Evolutionary conservation across 2,888 invertebrate genomes (phyloP).

Genomic region (Diarsia brunnea): DNA sequence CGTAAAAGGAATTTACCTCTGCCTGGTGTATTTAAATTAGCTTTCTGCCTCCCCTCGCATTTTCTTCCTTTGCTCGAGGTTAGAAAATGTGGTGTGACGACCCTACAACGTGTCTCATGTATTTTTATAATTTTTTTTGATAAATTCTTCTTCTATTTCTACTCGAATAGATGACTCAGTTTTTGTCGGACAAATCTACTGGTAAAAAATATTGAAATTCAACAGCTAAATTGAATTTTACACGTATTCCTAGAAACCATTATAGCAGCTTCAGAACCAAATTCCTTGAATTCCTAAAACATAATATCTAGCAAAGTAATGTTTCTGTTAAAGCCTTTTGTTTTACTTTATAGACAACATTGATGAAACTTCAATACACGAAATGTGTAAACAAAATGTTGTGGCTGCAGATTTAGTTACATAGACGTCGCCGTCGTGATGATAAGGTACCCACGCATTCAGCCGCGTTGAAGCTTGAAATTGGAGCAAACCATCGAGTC

Average conservation of each 20-base stretch:
- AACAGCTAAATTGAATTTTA: slow-evolving; percentile 4
- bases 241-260: not conserved
- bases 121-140: not conserved
- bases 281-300: not conserved
- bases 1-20: slow-evolving; percentile 54
- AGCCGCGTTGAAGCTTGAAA: slow-evolving; percentile 70
- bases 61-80: slow-evolving; percentile 45
- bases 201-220: slow-evolving; percentile 6
- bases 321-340: slow-evolving; percentile 1
- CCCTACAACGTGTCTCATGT: slow-evolving; percentile 22
- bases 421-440: slow-evolving; percentile 46
- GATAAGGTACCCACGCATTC: slow-evolving; percentile 51
- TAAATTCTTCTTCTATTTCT: not conserved
- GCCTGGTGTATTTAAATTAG: slow-evolving; percentile 65
- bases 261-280: not conserved
- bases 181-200: not conserved
- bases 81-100: slow-evolving; percentile 42
- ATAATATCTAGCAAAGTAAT: slow-evolving; percentile 4
- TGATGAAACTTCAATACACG: slow-evolving; percentile 33
- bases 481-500: slow-evolving; percentile 64
- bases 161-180: not conserved
- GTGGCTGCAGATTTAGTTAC: slow-evolving; percentile 41
- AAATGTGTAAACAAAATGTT: slow-evolving; percentile 47
- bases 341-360: slow-evolving; percentile 17
- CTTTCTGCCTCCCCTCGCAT: slow-evolving; percentile 54